Evolutionary conservation across 2,797 vertebrate genomes (phyloP).

Genomic region (Hyperoplus lanceolatus): DNA sequence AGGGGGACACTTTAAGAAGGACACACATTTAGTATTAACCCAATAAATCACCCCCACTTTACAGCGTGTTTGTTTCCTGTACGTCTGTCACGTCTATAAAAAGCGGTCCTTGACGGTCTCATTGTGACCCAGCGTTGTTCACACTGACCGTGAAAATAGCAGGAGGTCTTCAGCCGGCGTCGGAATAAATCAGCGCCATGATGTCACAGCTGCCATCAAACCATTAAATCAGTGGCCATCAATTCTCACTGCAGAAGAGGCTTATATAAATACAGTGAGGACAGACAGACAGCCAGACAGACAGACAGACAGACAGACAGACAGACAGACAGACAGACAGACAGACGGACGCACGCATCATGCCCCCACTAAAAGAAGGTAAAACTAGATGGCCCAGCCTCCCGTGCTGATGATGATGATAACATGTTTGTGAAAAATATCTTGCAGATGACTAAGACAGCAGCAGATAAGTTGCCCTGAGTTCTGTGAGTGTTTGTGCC

Average conservation of each 20-base stretch:
- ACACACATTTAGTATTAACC: neutral
- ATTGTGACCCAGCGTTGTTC: slow-evolving; percentile 33
- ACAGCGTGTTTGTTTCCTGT: neutral
- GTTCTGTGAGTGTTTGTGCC: slow-evolving; percentile 33
- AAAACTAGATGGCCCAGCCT: slow-evolving; percentile 55
- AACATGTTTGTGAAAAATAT: slow-evolving; percentile 72
- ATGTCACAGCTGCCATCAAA: slow-evolving; percentile 73
- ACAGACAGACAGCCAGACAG: slow-evolving; percentile 13
- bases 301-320: slow-evolving; percentile 12
- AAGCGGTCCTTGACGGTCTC: slow-evolving; percentile 24
- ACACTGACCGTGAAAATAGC: slow-evolving; percentile 58
- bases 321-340: slow-evolving; percentile 36
- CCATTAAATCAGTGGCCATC: slow-evolving; percentile 61
- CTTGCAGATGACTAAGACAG: slow-evolving; percentile 56
- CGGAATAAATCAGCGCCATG: slow-evolving; percentile 72
- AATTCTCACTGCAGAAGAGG: slow-evolving; percentile 55
- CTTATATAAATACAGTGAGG: slow-evolving; percentile 73
- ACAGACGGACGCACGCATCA: slow-evolving; percentile 30
- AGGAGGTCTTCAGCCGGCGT: slow-evolving; percentile 52
- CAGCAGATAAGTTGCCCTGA: slow-evolving; percentile 19
- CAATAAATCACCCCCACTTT: neutral
- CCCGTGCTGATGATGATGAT: slow-evolving; percentile 53
- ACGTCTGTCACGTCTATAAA: slow-evolving; percentile 11
- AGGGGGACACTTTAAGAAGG: neutral
- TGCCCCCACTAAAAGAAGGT: slow-evolving; percentile 55